phyloP scores from a whole-genome alignment of 2,113 vertebrate species.

The Podarcis raffonei region DNA sequence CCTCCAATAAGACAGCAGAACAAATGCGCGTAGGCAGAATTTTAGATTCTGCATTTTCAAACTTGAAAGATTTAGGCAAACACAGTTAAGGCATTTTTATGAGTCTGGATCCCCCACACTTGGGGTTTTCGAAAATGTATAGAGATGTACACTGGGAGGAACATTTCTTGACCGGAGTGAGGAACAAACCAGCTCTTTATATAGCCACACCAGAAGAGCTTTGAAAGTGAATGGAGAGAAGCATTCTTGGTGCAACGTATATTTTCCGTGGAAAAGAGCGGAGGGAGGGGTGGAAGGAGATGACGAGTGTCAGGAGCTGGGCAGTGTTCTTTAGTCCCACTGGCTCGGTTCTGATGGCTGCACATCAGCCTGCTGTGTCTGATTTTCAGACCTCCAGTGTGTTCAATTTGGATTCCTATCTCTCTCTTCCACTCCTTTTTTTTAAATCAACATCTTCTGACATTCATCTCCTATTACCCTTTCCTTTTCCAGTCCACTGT shows the following conservation, averaged over 20 bases:
- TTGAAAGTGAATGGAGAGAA: neutral
- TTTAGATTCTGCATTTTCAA: conserved; percentile 57
- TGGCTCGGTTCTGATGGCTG: neutral
- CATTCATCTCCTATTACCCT: neutral
- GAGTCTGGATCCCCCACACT: conserved; percentile 46
- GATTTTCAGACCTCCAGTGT: neutral
- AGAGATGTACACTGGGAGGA: conserved; percentile 22
- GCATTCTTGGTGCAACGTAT: neutral
- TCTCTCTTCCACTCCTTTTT: conserved; percentile 14
- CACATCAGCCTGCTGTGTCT: conserved; percentile 32
- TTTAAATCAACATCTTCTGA: conserved; percentile 27
- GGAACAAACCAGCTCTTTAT: conserved; percentile 16
- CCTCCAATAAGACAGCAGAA: conserved; percentile 55
- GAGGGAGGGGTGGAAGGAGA: neutral
- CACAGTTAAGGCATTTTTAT: conserved; percentile 71
- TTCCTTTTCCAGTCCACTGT: neutral
- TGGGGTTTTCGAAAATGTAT: conserved; percentile 46
- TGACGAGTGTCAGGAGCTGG: neutral
- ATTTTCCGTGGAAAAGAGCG: neutral
- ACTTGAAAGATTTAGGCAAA: conserved; percentile 72
- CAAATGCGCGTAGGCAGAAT: conserved; percentile 71
- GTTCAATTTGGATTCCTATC: neutral
- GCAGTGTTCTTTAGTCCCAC: too few relatives aligned
- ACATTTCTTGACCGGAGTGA: conserved; percentile 35
- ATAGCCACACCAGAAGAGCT: neutral